Percentiles rank a stretch among this genome's conserved stretches.
Evolutionary conservation across 2,888 invertebrate species (phyloP).

Genomic region (Tanytarsus gracilentus): DNA sequence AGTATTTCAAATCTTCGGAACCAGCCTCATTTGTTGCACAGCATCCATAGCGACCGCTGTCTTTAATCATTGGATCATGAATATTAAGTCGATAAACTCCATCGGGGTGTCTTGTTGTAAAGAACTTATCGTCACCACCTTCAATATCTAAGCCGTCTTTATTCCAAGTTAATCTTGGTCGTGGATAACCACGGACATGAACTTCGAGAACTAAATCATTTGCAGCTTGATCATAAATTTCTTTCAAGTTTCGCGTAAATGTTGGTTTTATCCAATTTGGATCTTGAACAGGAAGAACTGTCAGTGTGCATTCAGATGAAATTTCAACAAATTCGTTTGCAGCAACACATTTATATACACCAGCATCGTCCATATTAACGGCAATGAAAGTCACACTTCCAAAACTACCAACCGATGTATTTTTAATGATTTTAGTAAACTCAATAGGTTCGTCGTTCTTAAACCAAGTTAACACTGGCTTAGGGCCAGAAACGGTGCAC

Average conservation of each 20-base stretch:
- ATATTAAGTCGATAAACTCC: slow-evolving; percentile 65
- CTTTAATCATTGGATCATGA: slow-evolving; percentile 53
- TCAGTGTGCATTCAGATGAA: slow-evolving; percentile 58
- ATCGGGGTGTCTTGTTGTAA: slow-evolving; percentile 60
- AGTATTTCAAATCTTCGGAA: slow-evolving; percentile 62
- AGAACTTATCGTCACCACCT: slow-evolving; percentile 49
- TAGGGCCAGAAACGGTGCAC: slow-evolving; percentile 65
- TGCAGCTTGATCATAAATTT: slow-evolving; percentile 60
- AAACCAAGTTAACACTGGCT: slow-evolving; percentile 64
- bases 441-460: slow-evolving; percentile 58
- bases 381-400: slow-evolving; percentile 64
- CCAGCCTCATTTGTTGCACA: slow-evolving; percentile 63
- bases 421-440: slow-evolving; percentile 48
- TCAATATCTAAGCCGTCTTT: slow-evolving; percentile 58
- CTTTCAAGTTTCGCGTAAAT: slow-evolving; percentile 65
- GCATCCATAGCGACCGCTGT: slow-evolving; percentile 69
- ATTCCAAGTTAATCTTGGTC: slow-evolving; percentile 64
- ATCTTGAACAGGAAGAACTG: slow-evolving; percentile 16
- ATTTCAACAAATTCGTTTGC: slow-evolving; percentile 64
- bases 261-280: slow-evolving; percentile 48
- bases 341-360: slow-evolving; percentile 74
- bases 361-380: slow-evolving; percentile 58
- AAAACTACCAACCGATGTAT: slow-evolving; percentile 56
- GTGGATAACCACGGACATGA: slow-evolving; percentile 62
- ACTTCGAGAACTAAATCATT: slow-evolving; percentile 71